A percentile compares a stretch with the other conserved stretches of the same genome.
Evolutionary conservation across 1,140 invertebrate genomes (phyloP).

Genomic region (Zaprionus inermis): DNA sequence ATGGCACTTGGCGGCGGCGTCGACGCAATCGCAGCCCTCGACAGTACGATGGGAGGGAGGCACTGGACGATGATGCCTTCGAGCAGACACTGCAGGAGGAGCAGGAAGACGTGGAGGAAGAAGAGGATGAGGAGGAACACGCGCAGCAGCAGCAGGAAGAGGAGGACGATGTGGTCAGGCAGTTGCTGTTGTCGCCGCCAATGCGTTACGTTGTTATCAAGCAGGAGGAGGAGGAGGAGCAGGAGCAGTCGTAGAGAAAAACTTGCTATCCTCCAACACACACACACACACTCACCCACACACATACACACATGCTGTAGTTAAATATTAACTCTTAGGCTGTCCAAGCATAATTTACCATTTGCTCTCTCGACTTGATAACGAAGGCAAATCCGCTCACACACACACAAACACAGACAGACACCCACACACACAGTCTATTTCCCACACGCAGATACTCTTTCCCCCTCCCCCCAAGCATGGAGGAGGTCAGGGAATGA

Average conservation of each 20-base stretch:
- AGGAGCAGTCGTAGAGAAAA: conserved; percentile 22
- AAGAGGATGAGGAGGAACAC: background rate
- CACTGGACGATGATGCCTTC: background rate
- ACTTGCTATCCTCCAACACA: background rate
- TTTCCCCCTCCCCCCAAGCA: too few relatives aligned
- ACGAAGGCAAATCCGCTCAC: conserved; percentile 3
- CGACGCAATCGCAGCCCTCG: background rate
- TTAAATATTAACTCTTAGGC: conserved; percentile 32
- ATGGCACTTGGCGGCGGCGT: conserved; percentile 51
- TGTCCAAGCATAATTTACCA: conserved; percentile 6
- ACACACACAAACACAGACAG: conserved; percentile 2
- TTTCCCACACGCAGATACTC: background rate
- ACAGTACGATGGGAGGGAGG: background rate
- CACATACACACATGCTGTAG: conserved; percentile 16
- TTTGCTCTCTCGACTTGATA: conserved; percentile 11
- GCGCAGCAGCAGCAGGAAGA: background rate
- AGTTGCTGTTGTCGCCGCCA: conserved; percentile 30
- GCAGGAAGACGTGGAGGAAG: background rate
- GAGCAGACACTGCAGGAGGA: background rate
- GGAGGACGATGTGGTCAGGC: conserved; percentile 3
- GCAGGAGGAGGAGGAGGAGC: conserved; percentile 37
- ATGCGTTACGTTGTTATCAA: conserved; percentile 71
- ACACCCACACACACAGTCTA: conserved; percentile 4
- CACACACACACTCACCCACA: background rate
- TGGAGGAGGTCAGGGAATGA: background rate